Percentiles rank a stretch among this genome's conserved stretches.
Evolutionary conservation across 2,888 invertebrate species (phyloP).

Genomic region (Urechis unicinctus): DNA sequence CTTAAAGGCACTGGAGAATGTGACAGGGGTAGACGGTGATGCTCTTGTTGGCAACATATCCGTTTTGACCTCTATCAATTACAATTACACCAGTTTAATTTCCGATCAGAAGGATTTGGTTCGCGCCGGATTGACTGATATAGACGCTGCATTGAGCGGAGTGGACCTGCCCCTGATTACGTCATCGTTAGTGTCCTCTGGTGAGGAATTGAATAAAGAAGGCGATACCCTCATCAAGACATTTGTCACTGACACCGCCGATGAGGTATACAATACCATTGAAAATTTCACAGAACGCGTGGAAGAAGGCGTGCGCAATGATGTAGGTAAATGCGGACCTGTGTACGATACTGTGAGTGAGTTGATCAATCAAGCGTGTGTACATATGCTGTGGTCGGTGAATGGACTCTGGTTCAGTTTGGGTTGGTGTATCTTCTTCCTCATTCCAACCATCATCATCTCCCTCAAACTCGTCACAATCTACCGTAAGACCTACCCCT

Average conservation of each 20-base stretch:
- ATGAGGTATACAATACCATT: constrained; percentile 1
- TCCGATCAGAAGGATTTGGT: not conserved
- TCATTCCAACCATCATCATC: constrained; percentile 9
- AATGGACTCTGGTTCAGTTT: constrained; percentile 15
- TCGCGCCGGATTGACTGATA: no score
- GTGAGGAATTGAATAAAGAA: not conserved
- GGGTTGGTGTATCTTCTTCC: constrained; percentile 12
- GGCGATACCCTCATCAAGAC: not conserved
- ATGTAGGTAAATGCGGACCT: constrained; percentile 63
- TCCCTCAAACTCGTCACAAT: constrained; percentile 8
- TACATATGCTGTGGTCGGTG: constrained; percentile 53
- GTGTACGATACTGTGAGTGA: constrained; percentile 73
- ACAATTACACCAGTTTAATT: not conserved
- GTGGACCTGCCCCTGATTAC: not conserved
- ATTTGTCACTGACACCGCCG: not conserved
- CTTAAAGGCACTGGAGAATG: not conserved
- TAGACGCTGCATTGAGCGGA: not conserved
- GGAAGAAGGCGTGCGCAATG: constrained; percentile 13
- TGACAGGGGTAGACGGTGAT: not conserved
- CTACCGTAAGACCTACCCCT: constrained; percentile 1
- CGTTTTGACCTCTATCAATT: not conserved
- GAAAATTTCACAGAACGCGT: not conserved
- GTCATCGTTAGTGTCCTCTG: not conserved
- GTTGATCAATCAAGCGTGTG: constrained; percentile 70
- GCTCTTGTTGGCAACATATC: not conserved